Percentiles rank a stretch among this genome's conserved stretches.
These are phyloP conservation scores for Aeoliscus strigatus DNA, from an alignment of 2,797 vertebrate genomes.

Conservation along the genomic window DNA sequence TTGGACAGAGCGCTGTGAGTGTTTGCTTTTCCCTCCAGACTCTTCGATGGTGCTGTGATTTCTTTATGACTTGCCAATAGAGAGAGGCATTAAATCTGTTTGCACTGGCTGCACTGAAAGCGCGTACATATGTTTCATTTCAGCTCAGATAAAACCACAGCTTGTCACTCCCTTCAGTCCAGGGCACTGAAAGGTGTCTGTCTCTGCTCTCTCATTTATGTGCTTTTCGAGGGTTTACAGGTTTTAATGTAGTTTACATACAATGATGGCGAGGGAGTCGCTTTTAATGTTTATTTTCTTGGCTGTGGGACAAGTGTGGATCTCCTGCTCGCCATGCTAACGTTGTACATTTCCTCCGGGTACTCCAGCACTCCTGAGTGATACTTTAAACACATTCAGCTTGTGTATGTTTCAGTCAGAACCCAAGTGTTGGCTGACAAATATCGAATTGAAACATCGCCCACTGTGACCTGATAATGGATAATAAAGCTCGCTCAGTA, in stretches of 20 bases:
- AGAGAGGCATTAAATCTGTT: constrained; percentile 48
- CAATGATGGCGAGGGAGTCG: constrained; percentile 26
- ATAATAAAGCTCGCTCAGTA: not conserved
- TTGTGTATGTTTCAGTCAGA: not conserved
- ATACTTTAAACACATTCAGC: too few species aligned
- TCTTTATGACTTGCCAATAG: constrained; percentile 37
- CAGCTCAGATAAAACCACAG: constrained; percentile 43
- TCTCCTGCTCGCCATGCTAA: too few species aligned
- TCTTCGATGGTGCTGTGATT: constrained; percentile 44
- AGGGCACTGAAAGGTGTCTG: constrained; percentile 24
- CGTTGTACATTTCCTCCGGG: too few species aligned
- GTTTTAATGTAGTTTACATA: constrained; percentile 12
- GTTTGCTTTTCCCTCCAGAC: constrained; percentile 43
- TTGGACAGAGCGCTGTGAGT: constrained; percentile 28
- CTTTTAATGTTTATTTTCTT: constrained; percentile 14
- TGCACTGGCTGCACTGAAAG: constrained; percentile 36
- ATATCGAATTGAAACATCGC: too few species aligned
- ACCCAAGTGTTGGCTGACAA: not conserved
- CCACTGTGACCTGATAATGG: not conserved
- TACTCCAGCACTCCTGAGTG: too few species aligned
- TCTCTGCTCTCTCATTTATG: constrained; percentile 20
- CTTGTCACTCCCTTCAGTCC: constrained; percentile 25
- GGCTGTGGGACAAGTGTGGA: not conserved
- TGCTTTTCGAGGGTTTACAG: constrained; percentile 22
- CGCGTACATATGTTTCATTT: constrained; percentile 48